A percentile compares a stretch with the other conserved stretches of the same genome.
Evolutionary conservation across 2,888 invertebrate genomes (phyloP).

Genomic region (Trachelus iudaicus): DNA sequence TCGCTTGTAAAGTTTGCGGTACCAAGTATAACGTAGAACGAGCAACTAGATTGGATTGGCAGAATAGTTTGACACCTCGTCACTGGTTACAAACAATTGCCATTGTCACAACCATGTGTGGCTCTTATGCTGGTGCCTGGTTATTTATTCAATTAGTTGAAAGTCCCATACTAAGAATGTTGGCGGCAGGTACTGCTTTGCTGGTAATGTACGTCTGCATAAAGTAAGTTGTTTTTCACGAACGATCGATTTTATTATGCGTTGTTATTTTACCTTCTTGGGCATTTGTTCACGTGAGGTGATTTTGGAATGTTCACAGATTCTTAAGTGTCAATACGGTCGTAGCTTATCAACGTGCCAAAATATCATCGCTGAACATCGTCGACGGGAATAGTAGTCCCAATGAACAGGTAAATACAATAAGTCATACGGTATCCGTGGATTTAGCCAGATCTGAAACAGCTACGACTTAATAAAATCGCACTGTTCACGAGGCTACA

Average conservation of each 20-base stretch:
- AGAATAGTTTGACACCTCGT: constrained; percentile 82
- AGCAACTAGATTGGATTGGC: constrained; percentile 83
- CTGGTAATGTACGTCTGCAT: constrained; percentile 87
- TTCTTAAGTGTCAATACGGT: constrained; percentile 88
- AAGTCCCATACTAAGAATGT: constrained; percentile 81
- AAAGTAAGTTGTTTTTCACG: constrained; percentile 69
- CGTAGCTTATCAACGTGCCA: constrained; percentile 90
- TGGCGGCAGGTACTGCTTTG: constrained; percentile 84
- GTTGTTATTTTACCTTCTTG: not conserved
- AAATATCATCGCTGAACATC: constrained; percentile 87
- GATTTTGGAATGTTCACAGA: constrained; percentile 67
- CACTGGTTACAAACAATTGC: constrained; percentile 88
- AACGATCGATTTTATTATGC: not conserved
- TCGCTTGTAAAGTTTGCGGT: constrained; percentile 88
- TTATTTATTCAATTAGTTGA: constrained; percentile 81
- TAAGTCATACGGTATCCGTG: constrained; percentile 69
- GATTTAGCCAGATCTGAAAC: constrained; percentile 60
- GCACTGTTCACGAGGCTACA: not conserved
- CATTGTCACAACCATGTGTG: constrained; percentile 82
- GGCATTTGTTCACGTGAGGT: not conserved
- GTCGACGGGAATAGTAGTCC: constrained; percentile 60
- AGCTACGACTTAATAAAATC: constrained; percentile 22
- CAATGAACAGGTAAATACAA: constrained; percentile 67
- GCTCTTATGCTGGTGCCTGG: constrained; percentile 83
- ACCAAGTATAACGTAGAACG: constrained; percentile 84